Evolutionary conservation across 2,797 vertebrate species (phyloP).

Genomic region (Sebastes taczanowskii): DNA sequence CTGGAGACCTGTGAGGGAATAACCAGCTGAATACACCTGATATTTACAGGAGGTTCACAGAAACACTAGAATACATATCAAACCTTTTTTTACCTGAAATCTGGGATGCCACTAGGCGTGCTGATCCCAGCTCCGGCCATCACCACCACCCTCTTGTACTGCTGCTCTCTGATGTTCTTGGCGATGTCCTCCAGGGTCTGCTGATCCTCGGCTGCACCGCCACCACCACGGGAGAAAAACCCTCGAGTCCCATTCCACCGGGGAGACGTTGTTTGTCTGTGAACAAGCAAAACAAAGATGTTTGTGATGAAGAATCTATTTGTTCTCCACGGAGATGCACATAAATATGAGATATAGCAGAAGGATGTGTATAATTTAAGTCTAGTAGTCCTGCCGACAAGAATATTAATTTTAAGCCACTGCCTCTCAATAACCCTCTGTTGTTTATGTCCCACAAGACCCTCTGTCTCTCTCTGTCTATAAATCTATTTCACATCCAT

Average conservation of each 20-base stretch:
- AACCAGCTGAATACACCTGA: not conserved
- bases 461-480: no score
- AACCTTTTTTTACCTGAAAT: slow-evolving; percentile 88
- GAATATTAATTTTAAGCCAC: no score
- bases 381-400: no score
- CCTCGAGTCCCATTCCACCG: slow-evolving; percentile 35
- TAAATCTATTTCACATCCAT: no score
- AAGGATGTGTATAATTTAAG: not conserved
- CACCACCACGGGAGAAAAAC: slow-evolving; percentile 64
- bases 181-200: slow-evolving; percentile 86
- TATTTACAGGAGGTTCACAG: not conserved
- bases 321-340: not conserved
- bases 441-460: no score
- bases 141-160: slow-evolving; percentile 86
- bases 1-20: slow-evolving; percentile 84
- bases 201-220: slow-evolving; percentile 30
- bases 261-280: slow-evolving; percentile 13
- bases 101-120: slow-evolving; percentile 95
- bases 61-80: not conserved
- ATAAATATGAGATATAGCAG: not conserved
- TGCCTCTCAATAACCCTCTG: no score
- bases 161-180: slow-evolving; percentile 70
- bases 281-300: not conserved
- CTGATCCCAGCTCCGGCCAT: slow-evolving; percentile 97
- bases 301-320: not conserved